A percentile compares a stretch with the other conserved stretches of the same genome.
These are phyloP conservation scores for Sialis fuliginosa DNA, from an alignment of 2,888 invertebrate species.

Conservation along the genomic window DNA sequence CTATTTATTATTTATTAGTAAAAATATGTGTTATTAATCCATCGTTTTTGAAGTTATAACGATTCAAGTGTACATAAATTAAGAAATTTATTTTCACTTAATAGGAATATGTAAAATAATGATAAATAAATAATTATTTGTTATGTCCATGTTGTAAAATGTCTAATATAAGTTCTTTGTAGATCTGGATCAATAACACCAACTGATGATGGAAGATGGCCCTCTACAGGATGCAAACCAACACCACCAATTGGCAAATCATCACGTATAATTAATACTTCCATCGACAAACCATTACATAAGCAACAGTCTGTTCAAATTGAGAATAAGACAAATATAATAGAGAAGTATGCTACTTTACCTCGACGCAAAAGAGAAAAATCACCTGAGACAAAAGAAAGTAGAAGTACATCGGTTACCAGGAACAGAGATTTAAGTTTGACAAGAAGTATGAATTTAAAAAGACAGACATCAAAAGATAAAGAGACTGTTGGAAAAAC, in stretches of 20 bases:
- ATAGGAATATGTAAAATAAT: too few species aligned
- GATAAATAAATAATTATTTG: too few species aligned
- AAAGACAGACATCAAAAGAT: conserved; percentile 13
- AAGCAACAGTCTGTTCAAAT: conserved; percentile 18
- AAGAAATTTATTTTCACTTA: too few species aligned
- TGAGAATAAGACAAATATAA: conserved; percentile 28
- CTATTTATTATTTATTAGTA: too few species aligned
- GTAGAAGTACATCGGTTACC: conserved; percentile 10
- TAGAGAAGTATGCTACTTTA: conserved; percentile 62
- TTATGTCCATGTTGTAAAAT: too few species aligned
- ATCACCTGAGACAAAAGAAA: conserved; percentile 21
- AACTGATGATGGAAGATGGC: conserved; percentile 55
- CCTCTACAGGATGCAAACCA: conserved; percentile 27
- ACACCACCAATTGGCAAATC: conserved; percentile 18
- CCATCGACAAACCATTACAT: conserved; percentile 3
- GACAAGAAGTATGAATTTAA: conserved; percentile 20
- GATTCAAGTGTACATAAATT: too few species aligned
- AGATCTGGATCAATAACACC: conserved; percentile 1
- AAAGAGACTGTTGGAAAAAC: conserved; percentile 16
- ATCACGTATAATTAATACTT: conserved; percentile 13
- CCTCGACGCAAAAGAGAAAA: conserved; percentile 55
- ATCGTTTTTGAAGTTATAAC: too few species aligned
- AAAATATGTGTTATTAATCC: too few species aligned
- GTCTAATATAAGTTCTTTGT: neutral
- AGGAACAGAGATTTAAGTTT: conserved; percentile 25